Conservation (phyloP, 2,888 invertebrate genomes). For the Chalcosyrphus nemorum region DNA sequence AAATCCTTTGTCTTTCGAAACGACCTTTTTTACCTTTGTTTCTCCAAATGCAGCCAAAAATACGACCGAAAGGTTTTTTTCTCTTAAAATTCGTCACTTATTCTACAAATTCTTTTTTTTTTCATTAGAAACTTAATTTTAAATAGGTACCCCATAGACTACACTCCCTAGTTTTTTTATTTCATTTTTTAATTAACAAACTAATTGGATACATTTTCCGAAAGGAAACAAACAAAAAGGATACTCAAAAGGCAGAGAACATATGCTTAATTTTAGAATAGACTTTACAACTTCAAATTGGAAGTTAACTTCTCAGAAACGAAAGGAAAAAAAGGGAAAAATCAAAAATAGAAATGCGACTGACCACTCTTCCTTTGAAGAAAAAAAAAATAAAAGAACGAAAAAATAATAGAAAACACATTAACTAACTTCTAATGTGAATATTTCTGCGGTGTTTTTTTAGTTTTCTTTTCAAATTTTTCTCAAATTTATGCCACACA, state of each 20-base stretch:
- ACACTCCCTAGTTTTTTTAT: too few relatives aligned
- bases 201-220: neutral
- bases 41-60: neutral
- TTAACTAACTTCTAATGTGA: slow-evolving; percentile 26
- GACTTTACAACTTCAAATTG: neutral
- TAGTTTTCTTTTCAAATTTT: slow-evolving; percentile 2
- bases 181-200: too few relatives aligned
- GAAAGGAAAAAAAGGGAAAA: slow-evolving; percentile 10
- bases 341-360: slow-evolving; percentile 36
- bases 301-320: slow-evolving; percentile 1
- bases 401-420: slow-evolving; percentile 24
- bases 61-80: neutral
- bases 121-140: too few relatives aligned
- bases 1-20: slow-evolving; percentile 5
- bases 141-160: too few relatives aligned
- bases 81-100: neutral
- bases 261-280: neutral
- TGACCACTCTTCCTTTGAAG: neutral
- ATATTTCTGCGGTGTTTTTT: slow-evolving; percentile 3
- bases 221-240: neutral
- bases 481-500: slow-evolving; percentile 26
- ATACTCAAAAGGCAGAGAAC: neutral
- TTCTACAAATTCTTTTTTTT: neutral
- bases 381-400: too few relatives aligned
- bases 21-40: slow-evolving; percentile 9